These are phyloP conservation scores for Gymnodraco acuticeps DNA, from an alignment of 2,797 vertebrate genomes.

Conservation along the genomic window DNA sequence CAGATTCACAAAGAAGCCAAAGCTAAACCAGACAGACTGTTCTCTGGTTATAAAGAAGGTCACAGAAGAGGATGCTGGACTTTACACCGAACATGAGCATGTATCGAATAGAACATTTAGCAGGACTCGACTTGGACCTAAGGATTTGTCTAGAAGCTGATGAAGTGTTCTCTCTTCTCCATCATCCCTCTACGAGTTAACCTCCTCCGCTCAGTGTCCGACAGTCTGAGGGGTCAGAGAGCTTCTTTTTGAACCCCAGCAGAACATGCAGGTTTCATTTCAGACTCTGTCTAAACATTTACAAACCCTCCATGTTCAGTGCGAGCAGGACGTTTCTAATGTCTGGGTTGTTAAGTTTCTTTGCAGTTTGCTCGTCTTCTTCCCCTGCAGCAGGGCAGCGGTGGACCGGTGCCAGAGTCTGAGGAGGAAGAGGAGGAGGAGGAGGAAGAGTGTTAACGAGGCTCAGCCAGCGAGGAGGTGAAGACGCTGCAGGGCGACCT, in stretches of 20 bases:
- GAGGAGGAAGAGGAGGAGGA: constrained; percentile 22
- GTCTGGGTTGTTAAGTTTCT: constrained; percentile 70
- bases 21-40: too few species aligned
- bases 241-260: constrained; percentile 45
- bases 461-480: constrained; percentile 62
- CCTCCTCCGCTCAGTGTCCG: constrained; percentile 61
- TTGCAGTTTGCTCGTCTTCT: constrained; percentile 52
- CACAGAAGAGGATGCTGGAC: too few species aligned
- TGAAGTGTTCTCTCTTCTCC: constrained; percentile 49
- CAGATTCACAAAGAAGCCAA: too few species aligned
- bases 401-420: constrained; percentile 65
- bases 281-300: constrained; percentile 38
- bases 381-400: constrained; percentile 66
- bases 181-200: constrained; percentile 54
- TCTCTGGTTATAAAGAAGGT: too few species aligned
- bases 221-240: constrained; percentile 52
- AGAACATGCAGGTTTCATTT: constrained; percentile 47
- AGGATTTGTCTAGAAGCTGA: neutral
- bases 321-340: constrained; percentile 60
- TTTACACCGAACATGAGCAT: too few species aligned
- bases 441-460: constrained; percentile 60
- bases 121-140: neutral
- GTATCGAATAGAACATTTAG: neutral
- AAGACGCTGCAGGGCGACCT: constrained; percentile 63
- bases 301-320: constrained; percentile 38